These are phyloP conservation scores for Caenorhabditis afra DNA, from an alignment of 2,888 invertebrate species.

Conservation along the genomic window DNA sequence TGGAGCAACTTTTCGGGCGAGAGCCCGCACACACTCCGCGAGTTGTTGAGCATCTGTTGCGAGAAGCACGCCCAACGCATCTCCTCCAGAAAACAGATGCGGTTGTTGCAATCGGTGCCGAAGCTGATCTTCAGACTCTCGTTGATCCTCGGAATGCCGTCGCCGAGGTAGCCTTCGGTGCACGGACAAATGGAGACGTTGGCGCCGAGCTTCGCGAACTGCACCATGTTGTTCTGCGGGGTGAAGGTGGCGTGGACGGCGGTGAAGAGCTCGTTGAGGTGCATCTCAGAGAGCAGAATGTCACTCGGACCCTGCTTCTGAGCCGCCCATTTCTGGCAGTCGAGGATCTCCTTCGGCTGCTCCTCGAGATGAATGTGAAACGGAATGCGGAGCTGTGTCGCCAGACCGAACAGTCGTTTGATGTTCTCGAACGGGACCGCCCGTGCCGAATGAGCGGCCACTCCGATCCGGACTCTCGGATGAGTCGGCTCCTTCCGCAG, in stretches of 20 bases:
- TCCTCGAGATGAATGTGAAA: slow-evolving; percentile 80
- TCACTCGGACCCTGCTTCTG: slow-evolving; percentile 65
- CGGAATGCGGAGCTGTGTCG: slow-evolving; percentile 62
- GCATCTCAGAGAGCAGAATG: slow-evolving; percentile 61
- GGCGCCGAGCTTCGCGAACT: slow-evolving; percentile 63
- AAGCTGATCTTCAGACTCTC: slow-evolving; percentile 69
- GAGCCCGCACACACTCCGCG: slow-evolving; percentile 71
- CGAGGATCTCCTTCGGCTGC: slow-evolving; percentile 76
- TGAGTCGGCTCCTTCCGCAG: slow-evolving; percentile 45
- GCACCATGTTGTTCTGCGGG: slow-evolving; percentile 61
- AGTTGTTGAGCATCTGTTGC: slow-evolving; percentile 78
- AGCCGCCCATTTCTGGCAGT: slow-evolving; percentile 63
- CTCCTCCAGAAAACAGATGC: slow-evolving; percentile 77
- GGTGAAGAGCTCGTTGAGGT: slow-evolving; percentile 66
- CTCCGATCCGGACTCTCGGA: slow-evolving; percentile 55
- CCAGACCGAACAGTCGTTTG: slow-evolving; percentile 65
- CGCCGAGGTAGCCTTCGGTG: slow-evolving; percentile 80
- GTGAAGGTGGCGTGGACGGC: slow-evolving; percentile 79
- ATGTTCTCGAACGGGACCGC: slow-evolving; percentile 73
- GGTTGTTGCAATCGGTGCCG: slow-evolving; percentile 80
- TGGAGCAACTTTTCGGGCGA: slow-evolving; percentile 70
- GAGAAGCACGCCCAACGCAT: slow-evolving; percentile 79
- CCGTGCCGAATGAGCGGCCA: slow-evolving; percentile 78
- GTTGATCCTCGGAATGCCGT: slow-evolving; percentile 74
- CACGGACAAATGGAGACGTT: slow-evolving; percentile 77